phyloP scores from a whole-genome alignment of 2,888 invertebrate genomes.

The Phragmatobia fuliginosa region DNA sequence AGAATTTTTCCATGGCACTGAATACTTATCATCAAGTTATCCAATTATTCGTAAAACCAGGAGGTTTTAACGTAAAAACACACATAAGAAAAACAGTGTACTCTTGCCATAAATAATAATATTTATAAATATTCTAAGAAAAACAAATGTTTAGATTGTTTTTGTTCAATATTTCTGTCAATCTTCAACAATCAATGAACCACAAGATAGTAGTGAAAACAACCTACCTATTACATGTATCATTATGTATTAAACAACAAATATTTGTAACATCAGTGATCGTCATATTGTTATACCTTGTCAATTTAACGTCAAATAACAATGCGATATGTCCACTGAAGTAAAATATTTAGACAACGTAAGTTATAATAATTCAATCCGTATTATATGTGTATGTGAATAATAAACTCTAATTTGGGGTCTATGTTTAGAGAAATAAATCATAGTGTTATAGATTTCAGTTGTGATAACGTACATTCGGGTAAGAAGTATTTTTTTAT shows the following conservation, averaged over 20 bases:
- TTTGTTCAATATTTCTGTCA: too few species aligned
- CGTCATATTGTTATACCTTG: not conserved
- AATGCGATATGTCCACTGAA: not conserved
- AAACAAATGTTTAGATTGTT: too few species aligned
- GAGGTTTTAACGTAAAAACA: too few species aligned
- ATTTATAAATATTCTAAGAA: too few species aligned
- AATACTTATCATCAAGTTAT: too few species aligned
- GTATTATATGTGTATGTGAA: not conserved
- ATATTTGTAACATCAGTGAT: not conserved
- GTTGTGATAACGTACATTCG: not conserved
- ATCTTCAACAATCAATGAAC: too few species aligned
- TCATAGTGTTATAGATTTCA: not conserved
- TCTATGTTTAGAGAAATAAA: not conserved
- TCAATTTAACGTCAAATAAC: conserved; percentile 2
- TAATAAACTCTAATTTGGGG: not conserved
- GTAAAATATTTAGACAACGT: not conserved
- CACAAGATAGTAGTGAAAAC: too few species aligned
- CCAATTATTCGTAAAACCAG: too few species aligned
- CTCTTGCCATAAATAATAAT: too few species aligned
- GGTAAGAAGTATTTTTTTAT: not conserved
- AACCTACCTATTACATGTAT: too few species aligned
- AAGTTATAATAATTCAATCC: not conserved
- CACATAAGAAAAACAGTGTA: too few species aligned
- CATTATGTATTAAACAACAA: not conserved
- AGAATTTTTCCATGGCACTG: too few species aligned